phyloP scores from a whole-genome alignment of 1,140 invertebrate species.

The Procambarus clarkii region DNA sequence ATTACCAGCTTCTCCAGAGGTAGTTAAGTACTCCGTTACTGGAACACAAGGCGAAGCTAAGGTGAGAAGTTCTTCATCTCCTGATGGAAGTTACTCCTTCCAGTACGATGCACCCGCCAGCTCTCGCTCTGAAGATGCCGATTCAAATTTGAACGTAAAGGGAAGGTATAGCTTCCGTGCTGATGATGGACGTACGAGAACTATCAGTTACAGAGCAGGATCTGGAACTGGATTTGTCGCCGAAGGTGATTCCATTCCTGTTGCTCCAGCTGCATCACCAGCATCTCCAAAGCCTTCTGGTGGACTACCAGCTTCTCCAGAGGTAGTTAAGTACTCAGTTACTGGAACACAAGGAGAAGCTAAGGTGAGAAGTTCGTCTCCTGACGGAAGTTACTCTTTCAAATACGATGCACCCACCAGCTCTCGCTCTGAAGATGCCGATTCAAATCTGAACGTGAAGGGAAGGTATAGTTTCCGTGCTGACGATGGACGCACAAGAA shows the following conservation, averaged over 20 bases:
- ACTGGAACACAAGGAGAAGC: background rate
- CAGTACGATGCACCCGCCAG: slow-evolving; percentile 67
- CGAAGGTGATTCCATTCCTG: slow-evolving; percentile 39
- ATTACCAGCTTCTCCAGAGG: background rate
- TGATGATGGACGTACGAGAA: slow-evolving; percentile 72
- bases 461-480: slow-evolving; percentile 74
- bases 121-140: slow-evolving; percentile 66
- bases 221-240: slow-evolving; percentile 62
- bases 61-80: background rate
- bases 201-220: slow-evolving; percentile 75
- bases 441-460: slow-evolving; percentile 72
- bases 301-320: background rate
- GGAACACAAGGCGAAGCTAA: background rate
- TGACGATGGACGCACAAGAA: background rate
- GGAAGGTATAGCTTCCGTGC: slow-evolving; percentile 75
- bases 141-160: slow-evolving; percentile 72
- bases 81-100: slow-evolving; percentile 44
- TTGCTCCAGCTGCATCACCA: background rate
- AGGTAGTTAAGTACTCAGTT: background rate
- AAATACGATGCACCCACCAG: slow-evolving; percentile 69
- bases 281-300: background rate
- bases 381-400: slow-evolving; percentile 64
- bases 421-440: slow-evolving; percentile 66
- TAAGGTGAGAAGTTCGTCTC: background rate
- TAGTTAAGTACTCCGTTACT: background rate